Base-by-base conservation (phyloP, 53 echinoderm and acorn worm species). In the Glandiceps talaboti region DNA sequence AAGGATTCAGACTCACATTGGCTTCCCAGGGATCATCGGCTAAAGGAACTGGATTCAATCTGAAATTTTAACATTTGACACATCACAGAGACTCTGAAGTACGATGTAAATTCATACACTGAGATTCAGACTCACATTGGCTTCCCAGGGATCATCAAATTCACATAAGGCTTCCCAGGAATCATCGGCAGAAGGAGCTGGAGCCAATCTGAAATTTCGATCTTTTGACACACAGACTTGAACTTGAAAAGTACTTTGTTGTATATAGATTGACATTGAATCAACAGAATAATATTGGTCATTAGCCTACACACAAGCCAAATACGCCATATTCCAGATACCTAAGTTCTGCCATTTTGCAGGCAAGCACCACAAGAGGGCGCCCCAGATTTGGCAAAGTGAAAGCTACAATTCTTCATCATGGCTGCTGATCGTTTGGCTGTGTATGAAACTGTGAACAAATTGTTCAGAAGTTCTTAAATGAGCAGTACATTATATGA, bases 1-100 rank as follows among this genome's bases (percentile, higher is more conserved):
- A 89, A 29, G 94, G 94, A 27, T 99, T 99, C 80, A 31, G 91
- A 31, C 80, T 99, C 77, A 87, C 91, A 0, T 33, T 93, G 28
- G 89, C 99, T n/a, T 89, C 99, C 32, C 99, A 94, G 27, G 99
- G 99, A 27, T 86, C 86, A 33, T 92, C 94, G 32, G 97, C 91
- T 28, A 79, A 87, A 74, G 90, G 89, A 1, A 83, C 84, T 14
- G 97, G 97, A 29, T 96, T 96, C 80, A 93, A 79, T 77, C 87
- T 96, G 25, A 87, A 88, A 27, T 96, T 96, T 75, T 93, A 82
- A 91, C n/a, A n/a, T n/a, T n/a, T n/a, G n/a, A n/a, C n/a, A n/a
- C n/a, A n/a, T n/a, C n/a, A n/a, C n/a, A n/a, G n/a, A n/a, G n/a
- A n/a, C n/a, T n/a, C n/a, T n/a, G n/a, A n/a, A n/a, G n/a, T n/a